Base-by-base conservation (phyloP, 2,888 invertebrate species). In the Molanna angustata region DNA sequence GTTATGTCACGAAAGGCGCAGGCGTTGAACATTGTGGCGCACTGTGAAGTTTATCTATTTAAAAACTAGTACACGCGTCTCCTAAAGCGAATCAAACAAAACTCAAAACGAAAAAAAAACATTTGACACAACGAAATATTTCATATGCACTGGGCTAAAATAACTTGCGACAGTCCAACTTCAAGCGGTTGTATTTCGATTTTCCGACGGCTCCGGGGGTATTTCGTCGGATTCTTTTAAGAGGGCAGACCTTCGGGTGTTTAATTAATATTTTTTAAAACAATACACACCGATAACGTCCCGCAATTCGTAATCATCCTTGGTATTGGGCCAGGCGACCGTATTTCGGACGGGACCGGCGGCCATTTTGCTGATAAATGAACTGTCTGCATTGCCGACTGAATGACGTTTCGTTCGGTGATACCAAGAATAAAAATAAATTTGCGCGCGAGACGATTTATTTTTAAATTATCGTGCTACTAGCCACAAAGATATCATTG, bases 251-350 rank as follows among this genome's bases (percentile, higher is more conserved):
- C 14, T 16, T 19, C 14, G 7, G 16, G 14, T 45, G 22, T 42
- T 40, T 32, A n/a, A 19, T 39, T 11, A 20, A 41, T 41, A 40
- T 39, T 49, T 41, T 49, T 19, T 35, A 14, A 42, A 44, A n/a
- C 22, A 46, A 35, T 49, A 53, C 39, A 49, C 53, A 90, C 93
- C 93, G 67, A 96, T 95, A 65, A 95, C 90, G 76, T 95, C 94
- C 63, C 88, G 84, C 65, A 96, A 75, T 74, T 94, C 93, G 74
- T 96, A 96, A 72, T 92, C 91, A 68, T 92, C 90, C 73, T 90
- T 88, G 67, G 83, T 85, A 76, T 93, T 94, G 60, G 94, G 87
- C 95, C 95, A 95, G 69, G 82, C 52, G 42, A 43, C 44, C 44
- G 41, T 45, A 31, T 49, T 52, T 27, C 53, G 50, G 4, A 44